Evolutionary conservation across 2,888 invertebrate genomes (phyloP).

Genomic region (Eupeodes luniger): DNA sequence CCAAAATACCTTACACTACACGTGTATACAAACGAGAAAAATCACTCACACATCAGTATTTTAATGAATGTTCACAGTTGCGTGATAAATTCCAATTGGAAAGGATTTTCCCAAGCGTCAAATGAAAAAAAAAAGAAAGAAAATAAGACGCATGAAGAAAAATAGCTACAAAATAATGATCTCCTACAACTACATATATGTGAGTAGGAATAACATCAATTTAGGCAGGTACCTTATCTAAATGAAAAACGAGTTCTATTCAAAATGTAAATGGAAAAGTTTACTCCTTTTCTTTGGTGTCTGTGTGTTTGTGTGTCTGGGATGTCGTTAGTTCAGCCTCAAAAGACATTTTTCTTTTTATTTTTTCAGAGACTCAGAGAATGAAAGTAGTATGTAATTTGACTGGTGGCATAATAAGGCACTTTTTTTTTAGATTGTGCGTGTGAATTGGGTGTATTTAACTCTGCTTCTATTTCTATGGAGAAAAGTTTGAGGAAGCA

Average conservation of each 20-base stretch:
- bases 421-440: neutral
- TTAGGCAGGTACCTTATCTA: neutral
- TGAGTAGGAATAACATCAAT: neutral
- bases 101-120: constrained; percentile 33
- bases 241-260: constrained; percentile 5
- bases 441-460: constrained; percentile 38
- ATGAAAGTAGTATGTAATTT: constrained; percentile 9
- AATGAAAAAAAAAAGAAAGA: neutral
- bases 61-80: constrained; percentile 53
- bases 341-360: constrained; percentile 5
- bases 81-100: constrained; percentile 57
- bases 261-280: constrained; percentile 43
- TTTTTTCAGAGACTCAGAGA: neutral
- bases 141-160: neutral
- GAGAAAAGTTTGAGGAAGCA: too few relatives aligned
- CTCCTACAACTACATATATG: neutral
- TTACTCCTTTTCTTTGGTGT: neutral
- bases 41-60: neutral
- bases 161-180: neutral
- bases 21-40: neutral
- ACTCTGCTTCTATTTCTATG: neutral
- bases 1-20: too few relatives aligned
- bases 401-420: constrained; percentile 32
- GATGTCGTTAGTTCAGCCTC: constrained; percentile 5
- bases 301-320: neutral